Evolutionary conservation across 2,888 invertebrate genomes (phyloP), one percentile per base, ranked within the genome.

Genomic region (Dasypolia templi): DNA sequence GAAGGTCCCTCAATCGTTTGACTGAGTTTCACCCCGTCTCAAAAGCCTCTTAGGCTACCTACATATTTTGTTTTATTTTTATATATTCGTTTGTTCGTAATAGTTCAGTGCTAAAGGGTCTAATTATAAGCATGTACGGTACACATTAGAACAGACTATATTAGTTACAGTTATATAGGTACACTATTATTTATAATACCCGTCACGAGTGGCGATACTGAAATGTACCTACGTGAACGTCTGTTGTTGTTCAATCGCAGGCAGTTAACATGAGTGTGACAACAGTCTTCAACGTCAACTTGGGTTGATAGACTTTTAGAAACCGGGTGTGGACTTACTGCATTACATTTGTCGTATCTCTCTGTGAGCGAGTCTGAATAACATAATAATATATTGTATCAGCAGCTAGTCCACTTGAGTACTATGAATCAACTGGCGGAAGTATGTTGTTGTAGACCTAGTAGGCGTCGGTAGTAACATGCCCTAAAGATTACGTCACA

Each of bases 381-480:
- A 72, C 32, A 55, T 62, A 32, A 42, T 61, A 71, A 64, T 66
- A 79, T 44, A 83, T 65, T 53, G 22, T 68, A 82, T 75, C 51
- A 68, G 29, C 11, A 32, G 53, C 26, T 42, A 65, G 39, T 62
- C 56, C 70, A 79, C 65, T 70, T 65, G 58, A 35, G 74, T 81
- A 83, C 80, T 72, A 82, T 75, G 84, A 62, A 84, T 84, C 75
- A 81, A 82, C 53, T 39, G 61, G 61, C 84, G 81, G 81, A 82
- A 84, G 69, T 35, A 68, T 81, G 35, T 84, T 55, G 84, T 82
- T 82, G 68, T 58, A 49, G 29, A 46, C 9, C 9, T 17, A 58
- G 84, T 82, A 68, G 84, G 81, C 81, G 81, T 56, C 56, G 81
- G 81, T 81, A 70, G 81, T 81, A 84, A 44, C 68, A 81, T 82